Evolutionary conservation across 2,888 invertebrate genomes (phyloP).

Genomic region (Drosophila parthenogenetica): DNA sequence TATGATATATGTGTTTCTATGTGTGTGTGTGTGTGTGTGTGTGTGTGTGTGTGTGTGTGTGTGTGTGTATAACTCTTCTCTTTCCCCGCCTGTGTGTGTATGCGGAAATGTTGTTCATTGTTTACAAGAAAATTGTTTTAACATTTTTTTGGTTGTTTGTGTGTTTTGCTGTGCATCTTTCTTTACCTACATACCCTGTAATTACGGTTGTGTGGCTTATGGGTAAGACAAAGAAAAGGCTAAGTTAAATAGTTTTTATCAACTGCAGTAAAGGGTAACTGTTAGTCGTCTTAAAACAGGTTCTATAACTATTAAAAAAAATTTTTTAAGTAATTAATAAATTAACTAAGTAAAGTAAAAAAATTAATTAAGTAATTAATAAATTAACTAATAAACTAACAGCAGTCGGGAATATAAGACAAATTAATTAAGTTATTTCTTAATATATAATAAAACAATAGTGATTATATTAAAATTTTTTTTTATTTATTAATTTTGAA

Average conservation of each 20-base stretch:
- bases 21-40: neutral
- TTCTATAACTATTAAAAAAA: no score
- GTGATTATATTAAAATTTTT: no score
- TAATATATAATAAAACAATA: no score
- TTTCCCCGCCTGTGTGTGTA: constrained; percentile 8
- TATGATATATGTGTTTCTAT: neutral
- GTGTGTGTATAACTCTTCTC: neutral
- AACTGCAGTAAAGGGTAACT: no score
- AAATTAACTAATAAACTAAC: no score
- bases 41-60: constrained; percentile 5
- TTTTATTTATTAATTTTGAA: no score
- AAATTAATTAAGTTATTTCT: no score
- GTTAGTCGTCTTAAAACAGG: no score
- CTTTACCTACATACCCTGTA: constrained; percentile 7
- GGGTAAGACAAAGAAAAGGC: neutral
- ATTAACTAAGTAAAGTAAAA: no score
- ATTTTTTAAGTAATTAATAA: no score
- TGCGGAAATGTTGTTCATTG: constrained; percentile 63
- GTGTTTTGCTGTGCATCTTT: constrained; percentile 30
- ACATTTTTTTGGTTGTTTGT: constrained; percentile 34
- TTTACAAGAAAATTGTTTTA: constrained; percentile 67
- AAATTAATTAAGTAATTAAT: no score
- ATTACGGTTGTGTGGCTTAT: neutral
- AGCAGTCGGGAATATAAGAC: no score
- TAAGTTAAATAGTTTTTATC: neutral